These are phyloP conservation scores for Conistra vaccinii DNA, from an alignment of 2,888 invertebrate species.

Conservation along the genomic window DNA sequence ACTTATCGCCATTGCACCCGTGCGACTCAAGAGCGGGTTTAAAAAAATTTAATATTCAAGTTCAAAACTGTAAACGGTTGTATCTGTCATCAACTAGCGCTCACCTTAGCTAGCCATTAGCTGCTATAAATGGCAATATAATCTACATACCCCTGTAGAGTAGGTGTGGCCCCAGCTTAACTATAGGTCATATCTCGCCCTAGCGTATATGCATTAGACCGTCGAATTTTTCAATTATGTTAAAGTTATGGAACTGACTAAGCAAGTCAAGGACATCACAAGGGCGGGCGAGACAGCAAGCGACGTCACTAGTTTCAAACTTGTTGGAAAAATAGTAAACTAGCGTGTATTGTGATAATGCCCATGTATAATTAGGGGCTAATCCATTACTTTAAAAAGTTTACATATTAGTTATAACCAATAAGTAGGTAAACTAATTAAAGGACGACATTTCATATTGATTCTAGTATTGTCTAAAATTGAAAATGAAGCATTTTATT, in stretches of 20 bases:
- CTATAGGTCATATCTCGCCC: conserved; percentile 29
- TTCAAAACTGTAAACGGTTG: neutral
- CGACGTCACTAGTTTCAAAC: conserved; percentile 46
- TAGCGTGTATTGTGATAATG: neutral
- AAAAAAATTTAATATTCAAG: neutral
- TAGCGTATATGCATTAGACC: conserved; percentile 32
- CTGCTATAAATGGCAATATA: conserved; percentile 23
- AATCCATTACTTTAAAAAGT: too few relatives aligned
- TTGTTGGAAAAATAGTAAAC: conserved; percentile 18
- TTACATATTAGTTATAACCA: too few relatives aligned
- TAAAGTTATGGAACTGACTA: conserved; percentile 55
- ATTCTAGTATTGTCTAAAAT: too few relatives aligned
- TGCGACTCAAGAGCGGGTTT: neutral
- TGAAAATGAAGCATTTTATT: too few relatives aligned
- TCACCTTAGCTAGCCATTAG: neutral
- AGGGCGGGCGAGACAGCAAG: conserved; percentile 62
- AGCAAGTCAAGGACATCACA: conserved; percentile 68
- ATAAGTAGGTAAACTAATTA: too few relatives aligned
- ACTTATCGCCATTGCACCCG: neutral
- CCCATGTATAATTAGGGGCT: too few relatives aligned
- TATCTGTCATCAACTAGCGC: neutral
- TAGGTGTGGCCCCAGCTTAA: conserved; percentile 28
- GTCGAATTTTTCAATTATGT: conserved; percentile 52
- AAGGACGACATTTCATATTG: too few relatives aligned
- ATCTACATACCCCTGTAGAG: conserved; percentile 2